Evolutionary conservation across 92 coral and sea anemone genomes (phyloP), one percentile per base, ranked within the genome.

Genomic region (Bergia sp.): DNA sequence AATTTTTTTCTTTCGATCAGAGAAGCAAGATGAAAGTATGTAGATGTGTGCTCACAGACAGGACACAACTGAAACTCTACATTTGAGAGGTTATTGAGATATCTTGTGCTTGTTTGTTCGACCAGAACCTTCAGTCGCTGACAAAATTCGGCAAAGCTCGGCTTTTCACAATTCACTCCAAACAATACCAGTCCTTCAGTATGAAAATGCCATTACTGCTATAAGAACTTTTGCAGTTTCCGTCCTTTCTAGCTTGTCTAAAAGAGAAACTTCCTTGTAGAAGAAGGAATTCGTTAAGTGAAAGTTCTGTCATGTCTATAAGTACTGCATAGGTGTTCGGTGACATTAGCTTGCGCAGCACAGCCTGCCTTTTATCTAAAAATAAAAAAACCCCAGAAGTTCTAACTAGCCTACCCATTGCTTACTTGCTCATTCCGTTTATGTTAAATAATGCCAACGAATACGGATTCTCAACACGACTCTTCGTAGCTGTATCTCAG

Each of bases 281-380:
- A 84, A 84, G 37, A 79, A 84, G 87, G 79, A 84, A 84, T 84
- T 84, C 87, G 87, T 29, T 84, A 84, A 84, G 78, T 71, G 87
- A 69, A 43, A 44, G 7, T 80, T 57, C 13, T 38, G 73, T 57
- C 85, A 21, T 80, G 73, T 80, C 65, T 15, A 13, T 6, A 44
- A 43, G 55, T 20, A 2, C 64, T 69, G 65, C 75, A 57, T 4
- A 37, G 72, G 3, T 72, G 65, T 23, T 8, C 57, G 10, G 38
- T 41, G 76, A 65, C 44, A 84, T 84, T 69, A 84, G 49, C 79
- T 64, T 43, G 11, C 12, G 11, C 3, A 65, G n/a, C 13, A 64
- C 38, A 67, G 2, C 39, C 1, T 39, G 65, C 66, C 42, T 50
- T 78, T 10, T 47, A 79, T 53, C 65, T 5, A 50, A 10, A 43